phyloP scores from a whole-genome alignment of 1,140 invertebrate genomes.

The Littorina saxatilis region DNA sequence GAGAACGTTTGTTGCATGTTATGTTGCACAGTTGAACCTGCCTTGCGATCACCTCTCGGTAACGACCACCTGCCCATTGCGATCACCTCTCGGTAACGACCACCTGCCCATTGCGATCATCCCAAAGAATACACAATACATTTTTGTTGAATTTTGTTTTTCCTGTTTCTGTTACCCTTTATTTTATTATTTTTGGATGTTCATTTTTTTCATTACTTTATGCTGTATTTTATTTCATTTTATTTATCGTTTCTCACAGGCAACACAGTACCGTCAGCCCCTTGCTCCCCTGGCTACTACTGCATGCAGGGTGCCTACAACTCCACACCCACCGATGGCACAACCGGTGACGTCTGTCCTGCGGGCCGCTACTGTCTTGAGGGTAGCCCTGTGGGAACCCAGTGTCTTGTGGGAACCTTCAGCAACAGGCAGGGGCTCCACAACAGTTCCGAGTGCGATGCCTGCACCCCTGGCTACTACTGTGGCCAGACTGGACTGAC shows the following conservation, averaged over 20 bases:
- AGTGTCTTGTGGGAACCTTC: constrained; percentile 70
- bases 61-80: too few species aligned
- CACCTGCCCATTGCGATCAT: too few species aligned
- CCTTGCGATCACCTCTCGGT: too few species aligned
- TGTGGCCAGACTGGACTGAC: constrained; percentile 65
- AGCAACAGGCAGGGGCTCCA: constrained; percentile 64
- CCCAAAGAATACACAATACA: too few species aligned
- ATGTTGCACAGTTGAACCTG: too few species aligned
- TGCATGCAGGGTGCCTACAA: constrained; percentile 65
- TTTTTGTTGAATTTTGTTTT: too few species aligned
- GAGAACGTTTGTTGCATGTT: too few species aligned
- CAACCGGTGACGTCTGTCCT: constrained; percentile 69
- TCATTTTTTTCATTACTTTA: too few species aligned
- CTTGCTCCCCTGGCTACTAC: constrained; percentile 65
- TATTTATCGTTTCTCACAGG: constrained; percentile 63
- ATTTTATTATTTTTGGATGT: too few species aligned
- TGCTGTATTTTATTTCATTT: too few species aligned
- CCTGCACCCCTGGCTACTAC: constrained; percentile 69
- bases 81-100: too few species aligned
- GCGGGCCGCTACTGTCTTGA: constrained; percentile 64
- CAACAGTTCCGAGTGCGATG: constrained; percentile 55
- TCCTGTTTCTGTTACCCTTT: too few species aligned
- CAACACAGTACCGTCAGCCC: constrained; percentile 61
- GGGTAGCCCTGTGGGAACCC: constrained; percentile 64
- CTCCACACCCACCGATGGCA: constrained; percentile 65